Evolutionary conservation across 92 coral and sea anemone species (phyloP).

Genomic region (Phenganax stokvisi): DNA sequence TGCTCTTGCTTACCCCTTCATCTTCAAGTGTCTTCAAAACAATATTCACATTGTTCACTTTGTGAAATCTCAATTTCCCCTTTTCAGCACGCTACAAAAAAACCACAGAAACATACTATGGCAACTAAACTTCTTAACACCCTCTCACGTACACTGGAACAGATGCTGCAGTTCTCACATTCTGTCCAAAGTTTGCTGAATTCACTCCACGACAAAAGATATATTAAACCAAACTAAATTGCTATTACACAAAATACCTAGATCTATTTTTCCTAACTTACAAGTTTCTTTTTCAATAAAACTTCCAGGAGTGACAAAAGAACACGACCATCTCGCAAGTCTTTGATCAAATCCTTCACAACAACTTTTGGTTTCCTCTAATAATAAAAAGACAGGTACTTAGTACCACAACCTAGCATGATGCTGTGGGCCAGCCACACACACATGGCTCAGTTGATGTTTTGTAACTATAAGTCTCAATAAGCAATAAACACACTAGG

Average conservation of each 20-base stretch:
- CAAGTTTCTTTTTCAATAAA: conserved; percentile 57
- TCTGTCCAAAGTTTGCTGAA: too few species aligned
- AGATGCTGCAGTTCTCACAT: background rate
- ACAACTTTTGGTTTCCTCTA: conserved; percentile 62
- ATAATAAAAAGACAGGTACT: background rate
- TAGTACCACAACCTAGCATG: background rate
- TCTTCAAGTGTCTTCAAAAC: conserved; percentile 66
- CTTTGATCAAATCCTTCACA: conserved; percentile 60
- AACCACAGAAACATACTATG: background rate
- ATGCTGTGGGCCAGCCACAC: too few species aligned
- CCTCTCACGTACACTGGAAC: background rate
- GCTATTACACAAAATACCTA: background rate
- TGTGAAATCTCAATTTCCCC: conserved; percentile 81
- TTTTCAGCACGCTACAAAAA: conserved; percentile 66
- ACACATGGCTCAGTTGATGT: too few species aligned
- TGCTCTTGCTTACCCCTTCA: conserved; percentile 58
- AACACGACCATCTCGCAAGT: conserved; percentile 68
- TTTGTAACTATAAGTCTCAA: too few species aligned
- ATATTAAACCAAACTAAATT: background rate
- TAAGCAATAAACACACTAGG: too few species aligned
- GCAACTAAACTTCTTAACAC: background rate
- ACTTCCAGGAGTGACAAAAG: conserved; percentile 75
- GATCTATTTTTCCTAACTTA: conserved; percentile 15
- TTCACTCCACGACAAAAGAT: too few species aligned
- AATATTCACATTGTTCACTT: conserved; percentile 70